A percentile compares a stretch with the other conserved stretches of the same genome.
Evolutionary conservation across 2,113 vertebrate species (phyloP).

Genomic region (Vidua macroura): DNA sequence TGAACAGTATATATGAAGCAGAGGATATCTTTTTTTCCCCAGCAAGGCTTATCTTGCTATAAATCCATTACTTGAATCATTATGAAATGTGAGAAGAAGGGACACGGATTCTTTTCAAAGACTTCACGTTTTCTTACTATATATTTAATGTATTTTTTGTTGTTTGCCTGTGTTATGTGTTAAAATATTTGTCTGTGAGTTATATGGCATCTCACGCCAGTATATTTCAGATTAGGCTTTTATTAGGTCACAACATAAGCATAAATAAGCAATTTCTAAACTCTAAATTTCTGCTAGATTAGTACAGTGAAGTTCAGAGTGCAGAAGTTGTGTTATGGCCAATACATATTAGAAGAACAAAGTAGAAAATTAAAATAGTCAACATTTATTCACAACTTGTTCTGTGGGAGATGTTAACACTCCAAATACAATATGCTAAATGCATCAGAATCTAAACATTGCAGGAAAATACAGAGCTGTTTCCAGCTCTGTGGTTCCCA

Average conservation of each 20-base stretch:
- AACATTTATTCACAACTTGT: background rate
- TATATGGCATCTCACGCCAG: background rate
- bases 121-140: background rate
- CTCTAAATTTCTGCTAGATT: background rate
- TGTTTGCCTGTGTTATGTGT: background rate
- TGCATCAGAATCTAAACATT: background rate
- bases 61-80: background rate
- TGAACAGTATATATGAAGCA: background rate
- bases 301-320: background rate
- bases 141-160: background rate
- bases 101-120: background rate
- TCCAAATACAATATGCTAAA: background rate
- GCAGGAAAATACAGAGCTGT: background rate
- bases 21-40: background rate
- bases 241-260: background rate
- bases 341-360: background rate
- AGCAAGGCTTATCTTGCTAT: background rate
- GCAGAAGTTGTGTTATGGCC: background rate
- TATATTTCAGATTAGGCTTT: background rate
- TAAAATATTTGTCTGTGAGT: background rate
- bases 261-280: background rate
- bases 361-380: background rate
- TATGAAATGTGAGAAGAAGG: background rate
- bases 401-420: background rate
- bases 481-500: background rate